A percentile compares a stretch with the other conserved stretches of the same genome.
Conservation (phyloP, 1,140 invertebrate genomes). For the Mylabris phalerata region DNA sequence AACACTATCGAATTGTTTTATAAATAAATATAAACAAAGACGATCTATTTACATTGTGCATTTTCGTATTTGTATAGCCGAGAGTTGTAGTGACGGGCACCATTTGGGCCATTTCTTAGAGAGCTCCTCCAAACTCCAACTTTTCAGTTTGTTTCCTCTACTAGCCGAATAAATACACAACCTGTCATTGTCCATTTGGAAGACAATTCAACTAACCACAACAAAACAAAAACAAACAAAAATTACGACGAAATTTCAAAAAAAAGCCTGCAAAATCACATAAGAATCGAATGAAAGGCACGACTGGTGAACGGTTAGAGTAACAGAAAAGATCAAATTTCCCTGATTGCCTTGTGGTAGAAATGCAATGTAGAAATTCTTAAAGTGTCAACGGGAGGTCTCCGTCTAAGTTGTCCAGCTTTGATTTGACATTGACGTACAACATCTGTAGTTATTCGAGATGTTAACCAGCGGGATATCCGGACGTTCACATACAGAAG, state of each 20-base stretch:
- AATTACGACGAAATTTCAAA: background rate
- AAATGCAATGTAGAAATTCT: slow-evolving; percentile 9
- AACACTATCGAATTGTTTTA: background rate
- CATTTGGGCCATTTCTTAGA: slow-evolving; percentile 7
- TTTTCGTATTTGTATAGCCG: slow-evolving; percentile 6
- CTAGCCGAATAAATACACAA: slow-evolving; percentile 9
- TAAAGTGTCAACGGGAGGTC: slow-evolving; percentile 21
- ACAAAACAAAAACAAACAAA: slow-evolving; percentile 6
- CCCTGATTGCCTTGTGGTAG: background rate
- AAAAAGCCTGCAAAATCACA: too few relatives aligned
- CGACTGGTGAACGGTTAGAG: background rate
- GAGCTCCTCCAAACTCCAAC: background rate
- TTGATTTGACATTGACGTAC: slow-evolving; percentile 23
- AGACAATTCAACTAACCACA: slow-evolving; percentile 3
- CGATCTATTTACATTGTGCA: slow-evolving; percentile 13
- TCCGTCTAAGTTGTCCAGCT: slow-evolving; percentile 20
- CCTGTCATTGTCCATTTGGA: slow-evolving; percentile 11
- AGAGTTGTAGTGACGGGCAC: slow-evolving; percentile 1
- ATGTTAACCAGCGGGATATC: slow-evolving; percentile 21
- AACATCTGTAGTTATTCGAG: slow-evolving; percentile 23
- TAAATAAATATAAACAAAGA: slow-evolving; percentile 10
- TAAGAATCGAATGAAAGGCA: background rate
- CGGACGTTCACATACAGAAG: slow-evolving; percentile 12
- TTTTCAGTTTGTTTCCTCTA: slow-evolving; percentile 13
- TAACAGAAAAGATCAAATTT: slow-evolving; percentile 5